phyloP scores from a whole-genome alignment of 1,140 invertebrate species.

The Paracyclopina nana region DNA sequence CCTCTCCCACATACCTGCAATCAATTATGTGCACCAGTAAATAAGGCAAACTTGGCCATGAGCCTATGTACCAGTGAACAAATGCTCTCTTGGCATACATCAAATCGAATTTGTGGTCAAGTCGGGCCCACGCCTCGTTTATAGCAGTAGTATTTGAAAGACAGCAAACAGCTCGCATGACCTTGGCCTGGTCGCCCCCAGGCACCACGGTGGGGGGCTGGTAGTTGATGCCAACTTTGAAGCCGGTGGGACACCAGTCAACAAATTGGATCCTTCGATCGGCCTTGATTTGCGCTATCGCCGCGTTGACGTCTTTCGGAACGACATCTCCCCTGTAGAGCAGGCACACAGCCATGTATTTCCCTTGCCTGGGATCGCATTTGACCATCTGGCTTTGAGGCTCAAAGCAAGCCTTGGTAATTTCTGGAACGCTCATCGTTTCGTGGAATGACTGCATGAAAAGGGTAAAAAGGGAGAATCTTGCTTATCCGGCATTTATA shows the following conservation, averaged over 20 bases:
- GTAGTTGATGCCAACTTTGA: constrained; percentile 40
- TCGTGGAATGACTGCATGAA: constrained; percentile 14
- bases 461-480: too few relatives aligned
- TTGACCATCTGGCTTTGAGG: constrained; percentile 34
- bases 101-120: constrained; percentile 28
- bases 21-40: too few relatives aligned
- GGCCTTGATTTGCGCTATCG: constrained; percentile 27
- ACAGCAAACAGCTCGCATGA: constrained; percentile 64
- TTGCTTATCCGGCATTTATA: too few relatives aligned
- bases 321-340: constrained; percentile 32
- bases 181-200: constrained; percentile 59
- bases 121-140: constrained; percentile 28
- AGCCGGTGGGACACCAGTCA: constrained; percentile 21
- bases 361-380: constrained; percentile 28
- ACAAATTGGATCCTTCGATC: constrained; percentile 21
- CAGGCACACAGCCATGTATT: constrained; percentile 27
- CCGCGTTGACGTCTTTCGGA: constrained; percentile 29
- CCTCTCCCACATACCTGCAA: constrained; percentile 23
- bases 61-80: constrained; percentile 32
- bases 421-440: constrained; percentile 27
- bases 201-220: constrained; percentile 64
- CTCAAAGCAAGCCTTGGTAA: constrained; percentile 31
- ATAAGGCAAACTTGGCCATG: too few relatives aligned
- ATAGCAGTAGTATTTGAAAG: constrained; percentile 51
- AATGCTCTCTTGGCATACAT: constrained; percentile 30